Evolutionary conservation across 2,113 vertebrate species (phyloP), one percentile per base, ranked within the genome.

Genomic region (Taxidea taxus): DNA sequence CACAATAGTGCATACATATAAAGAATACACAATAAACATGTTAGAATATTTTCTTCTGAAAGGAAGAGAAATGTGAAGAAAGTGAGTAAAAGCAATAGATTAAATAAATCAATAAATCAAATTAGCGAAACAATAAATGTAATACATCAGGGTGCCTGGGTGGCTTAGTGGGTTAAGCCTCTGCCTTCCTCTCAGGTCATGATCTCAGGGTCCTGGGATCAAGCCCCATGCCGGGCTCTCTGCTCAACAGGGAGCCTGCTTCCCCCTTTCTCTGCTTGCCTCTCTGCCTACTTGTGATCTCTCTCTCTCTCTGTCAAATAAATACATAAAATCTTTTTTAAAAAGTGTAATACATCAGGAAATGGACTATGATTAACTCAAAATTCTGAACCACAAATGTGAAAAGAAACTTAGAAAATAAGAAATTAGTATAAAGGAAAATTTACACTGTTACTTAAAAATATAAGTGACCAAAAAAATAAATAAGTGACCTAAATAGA

Each of bases 361-460:
- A 66, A 54, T 91, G 27, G 37, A 44, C 77, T 82, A 47, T 70
- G 23, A 74, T 80, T 95, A 66, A 91, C 86, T 96, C 49, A 64
- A 1, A 70, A 86, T 80, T 96, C 56, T 95, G 39, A 75, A 47
- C 7, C n/a, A 56, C 39, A 90, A 72, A 87, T 16, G 85, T 56
- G 81, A 82, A 87, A 92, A 78, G 29, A 92, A 77, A 86, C 78
- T 47, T 92, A 82, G 56, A 80, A 95, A 94, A 49, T 42, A 87
- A 1, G 9, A 4, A 97, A 86, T 37, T 83, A 23, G 37, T 70
- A 47, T 47, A 77, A 89, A 85, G 25, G 29, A 82, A 86, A 92
- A 25, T 80, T 95, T 85, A 88, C 23, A 25, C 37, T 87, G 29
- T 54, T 90, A 51, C 87, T 91, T 81, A 87, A 95, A 97, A 85